phyloP scores from a whole-genome alignment of 2,113 vertebrate species.

The Isichthys henryi region DNA sequence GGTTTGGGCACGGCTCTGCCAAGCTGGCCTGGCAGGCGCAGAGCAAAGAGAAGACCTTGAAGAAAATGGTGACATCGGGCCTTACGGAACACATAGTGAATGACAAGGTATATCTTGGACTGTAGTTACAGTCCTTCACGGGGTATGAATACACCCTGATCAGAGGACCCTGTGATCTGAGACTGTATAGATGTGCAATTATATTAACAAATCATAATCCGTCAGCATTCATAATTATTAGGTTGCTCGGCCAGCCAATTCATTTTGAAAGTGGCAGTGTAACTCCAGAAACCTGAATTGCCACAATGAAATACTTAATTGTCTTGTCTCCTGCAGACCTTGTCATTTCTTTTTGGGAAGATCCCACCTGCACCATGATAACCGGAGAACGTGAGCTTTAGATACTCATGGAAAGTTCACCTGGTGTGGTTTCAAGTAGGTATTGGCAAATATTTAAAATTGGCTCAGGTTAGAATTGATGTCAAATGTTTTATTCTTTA shows the following conservation, averaged over 20 bases:
- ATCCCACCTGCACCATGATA: too few relatives aligned
- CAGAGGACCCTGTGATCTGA: not conserved
- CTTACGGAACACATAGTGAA: constrained; percentile 89
- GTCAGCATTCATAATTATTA: not conserved
- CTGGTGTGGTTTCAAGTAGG: not conserved
- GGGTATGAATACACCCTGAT: not conserved
- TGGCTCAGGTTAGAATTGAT: not conserved
- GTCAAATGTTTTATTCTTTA: not conserved
- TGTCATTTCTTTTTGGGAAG: constrained; percentile 97
- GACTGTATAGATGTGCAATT: not conserved
- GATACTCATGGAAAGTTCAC: constrained; percentile 77
- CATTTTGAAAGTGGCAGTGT: not conserved
- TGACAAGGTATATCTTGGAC: constrained; percentile 72
- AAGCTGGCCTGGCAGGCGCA: constrained; percentile 94
- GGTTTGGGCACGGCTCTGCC: constrained; percentile 93
- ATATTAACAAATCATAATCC: not conserved
- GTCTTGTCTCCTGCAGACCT: constrained; percentile 63
- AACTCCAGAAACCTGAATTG: not conserved
- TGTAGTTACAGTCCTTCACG: not conserved
- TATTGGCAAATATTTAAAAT: not conserved
- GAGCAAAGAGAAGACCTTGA: constrained; percentile 97
- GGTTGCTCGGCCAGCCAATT: not conserved
- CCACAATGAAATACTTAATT: not conserved
- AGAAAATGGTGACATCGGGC: constrained; percentile 97
- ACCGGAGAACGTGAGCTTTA: constrained; percentile 98